phyloP scores from a whole-genome alignment of 2,113 vertebrate species.

The Ploceus nigricollis region DNA sequence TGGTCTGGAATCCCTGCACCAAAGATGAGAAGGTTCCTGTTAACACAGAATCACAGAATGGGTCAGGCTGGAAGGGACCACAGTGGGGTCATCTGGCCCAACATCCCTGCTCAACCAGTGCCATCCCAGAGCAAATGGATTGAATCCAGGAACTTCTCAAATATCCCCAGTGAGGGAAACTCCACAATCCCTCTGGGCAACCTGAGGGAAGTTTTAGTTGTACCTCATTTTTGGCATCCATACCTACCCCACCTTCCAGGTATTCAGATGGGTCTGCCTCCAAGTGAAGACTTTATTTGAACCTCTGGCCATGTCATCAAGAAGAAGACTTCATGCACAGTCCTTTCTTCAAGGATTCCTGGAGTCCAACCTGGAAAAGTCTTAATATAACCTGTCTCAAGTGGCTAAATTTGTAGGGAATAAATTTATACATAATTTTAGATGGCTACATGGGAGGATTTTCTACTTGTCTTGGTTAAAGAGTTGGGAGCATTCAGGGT shows the following conservation, averaged over 20 bases:
- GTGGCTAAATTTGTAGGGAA: neutral
- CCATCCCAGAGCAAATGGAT: rapidly evolving
- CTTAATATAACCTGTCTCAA: neutral
- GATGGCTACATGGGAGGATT: neutral
- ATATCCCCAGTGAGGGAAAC: no score
- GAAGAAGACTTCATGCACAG: neutral
- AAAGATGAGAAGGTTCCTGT: neutral
- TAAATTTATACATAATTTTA: neutral
- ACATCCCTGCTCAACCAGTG: neutral
- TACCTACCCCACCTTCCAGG: neutral
- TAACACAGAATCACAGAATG: neutral
- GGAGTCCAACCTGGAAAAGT: neutral
- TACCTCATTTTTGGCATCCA: neutral
- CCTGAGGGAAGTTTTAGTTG: neutral
- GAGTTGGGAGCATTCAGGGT: neutral
- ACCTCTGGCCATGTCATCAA: neutral
- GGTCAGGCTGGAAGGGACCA: neutral
- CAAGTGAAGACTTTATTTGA: neutral
- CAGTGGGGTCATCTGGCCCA: neutral
- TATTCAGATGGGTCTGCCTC: neutral
- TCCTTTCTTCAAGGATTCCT: neutral
- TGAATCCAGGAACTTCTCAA: neutral
- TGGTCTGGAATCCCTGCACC: neutral
- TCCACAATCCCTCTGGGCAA: neutral
- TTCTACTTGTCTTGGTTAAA: neutral